phyloP scores from a whole-genome alignment of 2,113 vertebrate species.

The Pelobates fuscus region DNA sequence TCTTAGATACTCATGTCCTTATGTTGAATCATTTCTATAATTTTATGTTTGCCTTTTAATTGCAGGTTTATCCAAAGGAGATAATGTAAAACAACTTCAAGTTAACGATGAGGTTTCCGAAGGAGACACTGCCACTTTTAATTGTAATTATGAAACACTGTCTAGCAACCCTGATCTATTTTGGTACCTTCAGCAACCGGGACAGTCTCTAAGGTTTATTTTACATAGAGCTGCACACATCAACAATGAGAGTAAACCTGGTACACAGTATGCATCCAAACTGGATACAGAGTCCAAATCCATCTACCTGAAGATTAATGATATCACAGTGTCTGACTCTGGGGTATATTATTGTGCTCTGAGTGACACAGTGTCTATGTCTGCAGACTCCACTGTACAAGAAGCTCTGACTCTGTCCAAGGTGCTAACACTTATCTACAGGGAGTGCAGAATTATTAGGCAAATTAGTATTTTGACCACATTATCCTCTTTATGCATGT shows the following conservation, averaged over 20 bases:
- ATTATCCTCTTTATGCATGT: too few species aligned
- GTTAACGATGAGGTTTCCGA: neutral
- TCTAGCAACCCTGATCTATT: neutral
- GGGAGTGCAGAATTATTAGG: too few species aligned
- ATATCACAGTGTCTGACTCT: slow-evolving; percentile 12
- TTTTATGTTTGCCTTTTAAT: neutral
- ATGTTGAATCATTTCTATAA: too few species aligned
- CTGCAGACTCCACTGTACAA: neutral
- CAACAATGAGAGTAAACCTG: neutral
- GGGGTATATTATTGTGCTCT: slow-evolving; percentile 47
- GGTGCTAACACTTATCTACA: too few species aligned
- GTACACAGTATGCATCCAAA: neutral
- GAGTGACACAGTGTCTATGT: slow-evolving; percentile 24
- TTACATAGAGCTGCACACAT: neutral
- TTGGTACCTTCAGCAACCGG: neutral
- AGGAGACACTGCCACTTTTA: neutral
- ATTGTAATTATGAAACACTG: neutral
- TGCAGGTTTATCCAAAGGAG: neutral
- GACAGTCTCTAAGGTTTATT: neutral
- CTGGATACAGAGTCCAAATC: neutral
- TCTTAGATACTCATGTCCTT: too few species aligned
- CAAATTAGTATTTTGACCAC: too few species aligned
- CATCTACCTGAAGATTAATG: slow-evolving; percentile 19
- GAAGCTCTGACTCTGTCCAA: too few species aligned
- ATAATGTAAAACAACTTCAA: neutral